A percentile compares a stretch with the other conserved stretches of the same genome.
Evolutionary conservation across 2,888 invertebrate species (phyloP).

Genomic region (Epirrhoe tristata): DNA sequence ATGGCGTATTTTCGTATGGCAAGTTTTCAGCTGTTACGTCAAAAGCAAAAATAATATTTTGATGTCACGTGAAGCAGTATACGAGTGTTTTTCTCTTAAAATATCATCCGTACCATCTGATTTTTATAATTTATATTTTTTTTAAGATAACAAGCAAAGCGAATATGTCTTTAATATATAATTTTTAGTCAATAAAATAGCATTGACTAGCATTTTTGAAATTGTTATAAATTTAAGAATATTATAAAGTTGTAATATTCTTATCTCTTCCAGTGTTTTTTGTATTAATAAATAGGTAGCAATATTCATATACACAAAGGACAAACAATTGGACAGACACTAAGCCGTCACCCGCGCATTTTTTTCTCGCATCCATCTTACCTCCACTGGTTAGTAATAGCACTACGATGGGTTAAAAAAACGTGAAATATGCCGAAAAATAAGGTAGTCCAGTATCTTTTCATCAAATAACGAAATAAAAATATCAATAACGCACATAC

Average conservation of each 20-base stretch:
- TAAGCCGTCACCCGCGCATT: background rate
- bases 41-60: background rate
- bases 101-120: too few species aligned
- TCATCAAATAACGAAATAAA: slow-evolving; percentile 22
- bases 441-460: background rate
- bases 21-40: slow-evolving; percentile 9
- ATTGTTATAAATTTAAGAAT: too few species aligned
- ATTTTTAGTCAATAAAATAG: background rate
- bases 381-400: slow-evolving; percentile 22
- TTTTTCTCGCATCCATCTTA: slow-evolving; percentile 6
- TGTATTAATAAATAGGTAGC: background rate
- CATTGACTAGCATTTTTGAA: background rate
- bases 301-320: slow-evolving; percentile 18
- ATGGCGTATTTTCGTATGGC: slow-evolving; percentile 36
- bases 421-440: slow-evolving; percentile 7
- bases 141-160: background rate
- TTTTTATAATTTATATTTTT: background rate
- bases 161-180: background rate
- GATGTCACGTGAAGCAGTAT: slow-evolving; percentile 3
- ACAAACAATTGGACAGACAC: slow-evolving; percentile 1
- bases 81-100: too few species aligned
- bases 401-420: slow-evolving; percentile 25
- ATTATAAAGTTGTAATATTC: too few species aligned
- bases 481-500: slow-evolving; percentile 3
- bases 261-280: too few species aligned